Evolutionary conservation across 2,888 invertebrate genomes (phyloP).

Genomic region (Xylota sylvarum): DNA sequence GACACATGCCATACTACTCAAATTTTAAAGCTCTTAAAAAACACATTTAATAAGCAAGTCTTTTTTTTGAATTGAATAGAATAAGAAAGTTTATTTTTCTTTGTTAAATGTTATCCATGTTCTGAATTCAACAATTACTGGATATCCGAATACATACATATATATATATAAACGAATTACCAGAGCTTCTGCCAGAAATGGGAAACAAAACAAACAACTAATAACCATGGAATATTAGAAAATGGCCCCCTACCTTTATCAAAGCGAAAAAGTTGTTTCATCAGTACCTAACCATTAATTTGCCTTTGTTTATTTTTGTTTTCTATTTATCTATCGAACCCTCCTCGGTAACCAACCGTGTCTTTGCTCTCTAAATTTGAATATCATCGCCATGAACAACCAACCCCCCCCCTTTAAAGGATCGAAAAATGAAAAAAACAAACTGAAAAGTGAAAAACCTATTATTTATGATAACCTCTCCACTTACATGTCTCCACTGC

Average conservation of each 20-base stretch:
- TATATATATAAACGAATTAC: not conserved
- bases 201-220: not conserved
- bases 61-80: too few relatives aligned
- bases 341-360: not conserved
- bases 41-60: too few relatives aligned
- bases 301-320: conserved; percentile 14
- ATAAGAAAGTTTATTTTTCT: too few relatives aligned
- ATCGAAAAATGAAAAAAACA: not conserved
- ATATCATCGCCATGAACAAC: not conserved
- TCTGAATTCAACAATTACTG: too few relatives aligned
- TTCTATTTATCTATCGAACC: not conserved
- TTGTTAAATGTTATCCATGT: too few relatives aligned
- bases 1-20: too few relatives aligned
- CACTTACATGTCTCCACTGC: conserved; percentile 82
- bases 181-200: not conserved
- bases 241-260: not conserved
- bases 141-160: too few relatives aligned
- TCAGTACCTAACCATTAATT: not conserved
- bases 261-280: not conserved
- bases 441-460: not conserved
- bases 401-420: not conserved
- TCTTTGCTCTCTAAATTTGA: conserved; percentile 19
- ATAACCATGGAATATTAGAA: not conserved
- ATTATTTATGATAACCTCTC: conserved; percentile 82
- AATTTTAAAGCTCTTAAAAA: too few relatives aligned